Evolutionary conservation across 2,888 invertebrate genomes (phyloP).

Genomic region (Frankliniella fusca): DNA sequence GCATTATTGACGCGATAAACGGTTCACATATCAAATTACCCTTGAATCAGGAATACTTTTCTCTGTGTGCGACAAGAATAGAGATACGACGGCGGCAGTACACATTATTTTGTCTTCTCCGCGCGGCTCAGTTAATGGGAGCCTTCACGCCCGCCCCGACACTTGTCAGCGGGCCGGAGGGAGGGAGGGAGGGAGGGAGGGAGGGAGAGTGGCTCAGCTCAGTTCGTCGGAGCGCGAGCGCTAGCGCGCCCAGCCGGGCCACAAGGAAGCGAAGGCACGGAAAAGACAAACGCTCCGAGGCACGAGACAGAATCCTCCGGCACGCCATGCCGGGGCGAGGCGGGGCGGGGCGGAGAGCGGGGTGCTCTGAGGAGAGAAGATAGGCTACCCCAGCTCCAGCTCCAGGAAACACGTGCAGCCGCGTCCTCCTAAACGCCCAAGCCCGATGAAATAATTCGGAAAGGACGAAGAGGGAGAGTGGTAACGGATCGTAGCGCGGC

Average conservation of each 20-base stretch:
- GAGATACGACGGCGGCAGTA: too few relatives aligned
- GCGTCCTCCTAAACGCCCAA: not conserved
- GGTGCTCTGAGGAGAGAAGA: not conserved
- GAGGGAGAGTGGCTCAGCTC: not conserved
- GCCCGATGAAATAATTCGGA: too few relatives aligned
- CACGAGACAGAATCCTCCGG: not conserved
- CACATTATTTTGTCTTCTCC: not conserved
- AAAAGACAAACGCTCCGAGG: conserved; percentile 10
- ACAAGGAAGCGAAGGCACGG: not conserved
- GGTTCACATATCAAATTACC: too few relatives aligned
- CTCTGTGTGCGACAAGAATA: too few relatives aligned
- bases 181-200: too few relatives aligned
- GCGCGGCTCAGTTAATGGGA: not conserved
- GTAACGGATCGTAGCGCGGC: not conserved
- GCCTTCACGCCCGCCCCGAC: not conserved
- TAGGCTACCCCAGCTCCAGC: not conserved
- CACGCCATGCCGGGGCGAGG: too few relatives aligned
- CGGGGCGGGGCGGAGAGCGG: too few relatives aligned
- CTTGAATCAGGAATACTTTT: too few relatives aligned
- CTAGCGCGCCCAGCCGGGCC: too few relatives aligned
- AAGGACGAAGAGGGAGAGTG: too few relatives aligned
- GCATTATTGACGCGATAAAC: too few relatives aligned
- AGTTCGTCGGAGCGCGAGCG: not conserved
- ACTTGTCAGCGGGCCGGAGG: not conserved
- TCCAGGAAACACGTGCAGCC: not conserved